Evolutionary conservation across 2,113 vertebrate species (phyloP).

Genomic region (Pluvialis apricaria): DNA sequence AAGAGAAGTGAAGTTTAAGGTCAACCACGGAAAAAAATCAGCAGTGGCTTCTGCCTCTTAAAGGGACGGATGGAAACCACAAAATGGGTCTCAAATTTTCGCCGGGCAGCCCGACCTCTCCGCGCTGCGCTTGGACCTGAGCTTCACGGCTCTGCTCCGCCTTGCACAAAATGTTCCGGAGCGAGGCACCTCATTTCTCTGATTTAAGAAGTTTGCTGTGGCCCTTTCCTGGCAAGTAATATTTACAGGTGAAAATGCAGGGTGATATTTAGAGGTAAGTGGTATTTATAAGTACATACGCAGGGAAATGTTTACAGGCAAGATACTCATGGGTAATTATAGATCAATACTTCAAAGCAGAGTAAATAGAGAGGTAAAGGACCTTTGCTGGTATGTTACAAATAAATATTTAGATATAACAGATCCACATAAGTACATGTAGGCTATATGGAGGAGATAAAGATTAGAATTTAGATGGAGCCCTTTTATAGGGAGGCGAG

Average conservation of each 20-base stretch:
- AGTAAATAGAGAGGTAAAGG: constrained; percentile 48
- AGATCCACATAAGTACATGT: neutral
- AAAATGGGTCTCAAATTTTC: neutral
- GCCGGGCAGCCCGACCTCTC: neutral
- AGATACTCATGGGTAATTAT: constrained; percentile 38
- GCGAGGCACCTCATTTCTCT: neutral
- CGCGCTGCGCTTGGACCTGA: rapidly evolving
- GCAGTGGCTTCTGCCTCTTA: neutral
- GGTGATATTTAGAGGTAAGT: constrained; percentile 39
- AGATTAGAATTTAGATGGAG: constrained; percentile 22
- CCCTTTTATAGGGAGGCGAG: neutral
- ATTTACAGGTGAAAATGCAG: constrained; percentile 43
- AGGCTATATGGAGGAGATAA: neutral
- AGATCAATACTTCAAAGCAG: constrained; percentile 55
- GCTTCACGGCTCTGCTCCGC: neutral
- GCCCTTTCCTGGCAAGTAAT: constrained; percentile 29
- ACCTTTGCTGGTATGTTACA: constrained; percentile 29
- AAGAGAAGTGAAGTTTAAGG: neutral
- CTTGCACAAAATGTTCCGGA: neutral
- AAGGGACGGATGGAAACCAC: neutral
- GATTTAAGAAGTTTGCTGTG: constrained; percentile 4
- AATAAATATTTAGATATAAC: constrained; percentile 52
- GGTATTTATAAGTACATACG: constrained; percentile 56
- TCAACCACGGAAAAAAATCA: neutral
- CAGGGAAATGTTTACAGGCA: constrained; percentile 56